These are phyloP conservation scores for Noctilio leporinus DNA, from an alignment of 2,113 vertebrate species.

Conservation along the genomic window DNA sequence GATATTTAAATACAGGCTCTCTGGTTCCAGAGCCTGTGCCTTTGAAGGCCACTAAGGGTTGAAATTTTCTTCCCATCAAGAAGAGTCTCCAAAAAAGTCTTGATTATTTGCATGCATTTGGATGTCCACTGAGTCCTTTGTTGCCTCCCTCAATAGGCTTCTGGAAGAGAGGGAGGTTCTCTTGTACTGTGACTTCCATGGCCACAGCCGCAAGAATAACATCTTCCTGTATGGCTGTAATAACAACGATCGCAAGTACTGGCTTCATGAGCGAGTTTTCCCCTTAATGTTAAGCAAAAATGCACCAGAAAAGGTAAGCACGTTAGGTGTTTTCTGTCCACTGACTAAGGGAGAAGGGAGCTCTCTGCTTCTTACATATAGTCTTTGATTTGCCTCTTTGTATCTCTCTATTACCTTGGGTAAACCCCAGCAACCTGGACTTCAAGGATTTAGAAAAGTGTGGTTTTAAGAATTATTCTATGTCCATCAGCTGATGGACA, in stretches of 20 bases:
- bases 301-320: constrained; percentile 84
- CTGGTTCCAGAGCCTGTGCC: not conserved
- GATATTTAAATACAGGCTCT: not conserved
- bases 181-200: constrained; percentile 94
- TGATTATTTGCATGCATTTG: not conserved
- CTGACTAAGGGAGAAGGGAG: not conserved
- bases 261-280: constrained; percentile 85
- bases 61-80: not conserved
- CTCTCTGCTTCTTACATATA: rapidly evolving
- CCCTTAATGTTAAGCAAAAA: constrained; percentile 98
- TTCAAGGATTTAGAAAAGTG: not conserved
- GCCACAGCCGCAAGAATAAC: constrained; percentile 93
- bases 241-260: not conserved
- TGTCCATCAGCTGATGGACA: not conserved
- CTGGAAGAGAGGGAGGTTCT: constrained; percentile 85
- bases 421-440: not conserved
- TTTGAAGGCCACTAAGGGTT: not conserved
- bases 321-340: not conserved
- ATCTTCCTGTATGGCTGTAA: constrained; percentile 93
- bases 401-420: not conserved
- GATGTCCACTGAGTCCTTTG: not conserved
- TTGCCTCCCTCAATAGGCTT: constrained; percentile 71
- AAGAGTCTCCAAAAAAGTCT: not conserved
- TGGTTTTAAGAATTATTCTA: not conserved
- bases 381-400: not conserved